These are phyloP conservation scores for Arion vulgaris DNA, from an alignment of 1,140 invertebrate species.

Conservation along the genomic window DNA sequence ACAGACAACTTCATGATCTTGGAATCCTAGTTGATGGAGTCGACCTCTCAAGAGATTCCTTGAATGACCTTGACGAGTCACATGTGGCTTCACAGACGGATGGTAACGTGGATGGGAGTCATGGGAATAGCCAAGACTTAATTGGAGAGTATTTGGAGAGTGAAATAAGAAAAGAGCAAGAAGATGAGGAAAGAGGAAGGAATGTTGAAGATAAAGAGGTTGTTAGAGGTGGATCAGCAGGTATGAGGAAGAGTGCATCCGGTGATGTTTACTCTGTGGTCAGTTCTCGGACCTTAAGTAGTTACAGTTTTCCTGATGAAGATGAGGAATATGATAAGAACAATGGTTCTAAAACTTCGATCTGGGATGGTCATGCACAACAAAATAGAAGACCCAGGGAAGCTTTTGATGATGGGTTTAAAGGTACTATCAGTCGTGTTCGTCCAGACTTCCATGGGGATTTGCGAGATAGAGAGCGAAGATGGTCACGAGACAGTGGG, in stretches of 20 bases:
- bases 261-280: slow-evolving; percentile 33
- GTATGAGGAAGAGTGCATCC: neutral
- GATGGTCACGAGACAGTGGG: neutral
- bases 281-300: slow-evolving; percentile 62
- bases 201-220: neutral
- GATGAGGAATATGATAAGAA: slow-evolving; percentile 1
- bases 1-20: slow-evolving; percentile 61
- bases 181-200: slow-evolving; percentile 32
- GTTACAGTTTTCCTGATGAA: slow-evolving; percentile 61
- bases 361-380: neutral
- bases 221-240: neutral
- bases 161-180: slow-evolving; percentile 39
- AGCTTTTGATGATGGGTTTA: slow-evolving; percentile 27
- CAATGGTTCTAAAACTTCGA: slow-evolving; percentile 12
- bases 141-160: slow-evolving; percentile 55
- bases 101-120: slow-evolving; percentile 5
- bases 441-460: neutral
- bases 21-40: slow-evolving; percentile 67
- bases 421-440: neutral
- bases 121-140: slow-evolving; percentile 47
- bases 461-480: neutral
- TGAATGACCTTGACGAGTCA: slow-evolving; percentile 59
- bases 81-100: neutral
- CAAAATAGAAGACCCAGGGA: slow-evolving; percentile 3
- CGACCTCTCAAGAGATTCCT: slow-evolving; percentile 58